Conservation (phyloP, 2,888 invertebrate species). For the Falcaria lacertinaria region DNA sequence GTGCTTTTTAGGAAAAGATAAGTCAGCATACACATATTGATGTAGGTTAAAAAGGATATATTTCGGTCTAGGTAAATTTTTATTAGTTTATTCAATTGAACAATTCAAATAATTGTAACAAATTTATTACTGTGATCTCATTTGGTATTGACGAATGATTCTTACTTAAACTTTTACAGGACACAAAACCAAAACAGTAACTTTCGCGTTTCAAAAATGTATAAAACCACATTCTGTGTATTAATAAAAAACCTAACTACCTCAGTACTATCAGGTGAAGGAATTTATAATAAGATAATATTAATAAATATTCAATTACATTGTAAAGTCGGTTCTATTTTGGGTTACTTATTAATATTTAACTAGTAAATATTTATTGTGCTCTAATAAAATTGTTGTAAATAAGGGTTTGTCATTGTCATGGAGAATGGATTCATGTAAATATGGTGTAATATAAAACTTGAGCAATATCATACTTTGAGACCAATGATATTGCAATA, state of each 20-base stretch:
- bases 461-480: constrained; percentile 52
- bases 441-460: constrained; percentile 25
- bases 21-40: background rate
- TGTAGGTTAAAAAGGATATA: too few relatives aligned
- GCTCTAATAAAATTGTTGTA: constrained; percentile 28
- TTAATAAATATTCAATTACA: constrained; percentile 1
- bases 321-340: constrained; percentile 25
- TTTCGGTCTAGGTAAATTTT: background rate
- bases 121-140: background rate
- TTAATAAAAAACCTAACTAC: background rate
- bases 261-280: background rate
- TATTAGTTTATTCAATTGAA: background rate
- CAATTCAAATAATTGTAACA: too few relatives aligned
- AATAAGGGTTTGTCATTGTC: constrained; percentile 23
- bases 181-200: background rate
- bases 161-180: background rate
- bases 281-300: background rate
- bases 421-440: constrained; percentile 23
- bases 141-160: background rate
- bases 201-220: background rate
- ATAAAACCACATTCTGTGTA: background rate
- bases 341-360: constrained; percentile 22
- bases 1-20: background rate
- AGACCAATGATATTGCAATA: constrained; percentile 53
- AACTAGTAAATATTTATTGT: constrained; percentile 17